Base-by-base conservation (phyloP, 1,140 invertebrate genomes). In the Drosophila murphyi region DNA sequence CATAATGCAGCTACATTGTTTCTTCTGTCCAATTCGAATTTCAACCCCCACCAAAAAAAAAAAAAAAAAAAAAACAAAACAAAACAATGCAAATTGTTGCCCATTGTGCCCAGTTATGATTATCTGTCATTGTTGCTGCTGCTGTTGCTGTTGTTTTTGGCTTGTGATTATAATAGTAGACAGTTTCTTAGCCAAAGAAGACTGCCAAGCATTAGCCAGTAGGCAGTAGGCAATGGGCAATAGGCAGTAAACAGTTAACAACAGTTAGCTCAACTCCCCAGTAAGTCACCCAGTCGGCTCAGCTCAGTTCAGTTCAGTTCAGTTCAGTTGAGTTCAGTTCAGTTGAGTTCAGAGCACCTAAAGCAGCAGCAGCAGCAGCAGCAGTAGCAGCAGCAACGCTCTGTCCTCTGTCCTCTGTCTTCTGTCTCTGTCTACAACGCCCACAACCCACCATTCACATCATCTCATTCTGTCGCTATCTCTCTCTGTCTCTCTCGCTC, bases 301-400 rank as follows among this genome's bases (percentile, higher is more conserved):
- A 62, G 48, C 57, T 51, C n/a, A 68, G 67, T 47, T 57, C 71
- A 45, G 35, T 47, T 57, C 71, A 45, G 35, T 62, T 74, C 41
- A 68, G 76, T 80, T 74, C 70, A 72, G 79, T 48, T 62, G 63
- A 71, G 69, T 70, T 72, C 76, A 63, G 81, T 83, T 83, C 80
- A 85, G 81, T 68, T 65, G 83, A 80, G 82, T 87, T 87, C 82
- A 88, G 76, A 87, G 82, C 82, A 87, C 79, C 79, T 82, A 87
- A 76, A 73, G 71, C 57, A 61, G 55, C 63, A 48, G 20, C 20
- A 20, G 20, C 20, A 20, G 20, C 20, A 20, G 20, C 20, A 20
- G 20, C 20, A 20, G 20, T 20, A 20, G 20, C 20, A 20, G 20
- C 20, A 20, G 20, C 20, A 20, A 20, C 20, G 20, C 20, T 20